Evolutionary conservation across 2,113 vertebrate species (phyloP).

Genomic region (Clinocottus analis): DNA sequence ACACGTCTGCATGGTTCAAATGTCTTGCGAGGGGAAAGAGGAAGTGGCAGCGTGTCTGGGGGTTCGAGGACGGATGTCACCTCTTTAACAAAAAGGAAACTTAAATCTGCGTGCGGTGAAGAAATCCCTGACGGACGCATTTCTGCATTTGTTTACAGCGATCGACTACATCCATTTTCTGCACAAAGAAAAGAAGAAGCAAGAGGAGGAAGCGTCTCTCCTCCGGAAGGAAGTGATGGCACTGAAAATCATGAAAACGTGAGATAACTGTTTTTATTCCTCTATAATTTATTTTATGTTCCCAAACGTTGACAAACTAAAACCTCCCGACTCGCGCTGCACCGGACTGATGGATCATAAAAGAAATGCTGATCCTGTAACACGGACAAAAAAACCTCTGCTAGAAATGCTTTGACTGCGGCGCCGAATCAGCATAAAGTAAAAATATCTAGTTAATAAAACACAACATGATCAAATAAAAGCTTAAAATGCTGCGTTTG

Average conservation of each 20-base stretch:
- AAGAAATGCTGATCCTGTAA: slow-evolving; percentile 14
- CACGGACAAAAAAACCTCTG: too few relatives aligned
- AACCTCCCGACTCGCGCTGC: neutral
- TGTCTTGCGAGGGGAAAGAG: neutral
- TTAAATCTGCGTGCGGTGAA: neutral
- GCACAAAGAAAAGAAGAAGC: slow-evolving; percentile 99
- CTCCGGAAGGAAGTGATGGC: slow-evolving; percentile 97
- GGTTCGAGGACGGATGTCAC: neutral
- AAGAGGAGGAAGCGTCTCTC: slow-evolving; percentile 95
- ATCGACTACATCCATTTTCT: slow-evolving; percentile 99
- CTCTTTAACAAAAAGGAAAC: neutral
- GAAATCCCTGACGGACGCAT: slow-evolving; percentile 17
- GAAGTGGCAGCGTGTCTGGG: neutral
- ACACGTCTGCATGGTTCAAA: neutral
- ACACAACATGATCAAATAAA: neutral
- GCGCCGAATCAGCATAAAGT: neutral
- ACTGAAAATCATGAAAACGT: slow-evolving; percentile 99
- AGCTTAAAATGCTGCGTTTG: neutral
- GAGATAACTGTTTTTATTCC: slow-evolving; percentile 66
- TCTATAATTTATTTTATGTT: neutral
- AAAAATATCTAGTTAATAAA: neutral
- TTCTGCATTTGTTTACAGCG: slow-evolving; percentile 79
- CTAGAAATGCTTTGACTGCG: slow-evolving; percentile 18
- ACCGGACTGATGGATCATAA: slow-evolving; percentile 2
- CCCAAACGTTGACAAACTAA: neutral